phyloP scores from a whole-genome alignment of 2,888 invertebrate species.

The Ecdyonurus torrentis region DNA sequence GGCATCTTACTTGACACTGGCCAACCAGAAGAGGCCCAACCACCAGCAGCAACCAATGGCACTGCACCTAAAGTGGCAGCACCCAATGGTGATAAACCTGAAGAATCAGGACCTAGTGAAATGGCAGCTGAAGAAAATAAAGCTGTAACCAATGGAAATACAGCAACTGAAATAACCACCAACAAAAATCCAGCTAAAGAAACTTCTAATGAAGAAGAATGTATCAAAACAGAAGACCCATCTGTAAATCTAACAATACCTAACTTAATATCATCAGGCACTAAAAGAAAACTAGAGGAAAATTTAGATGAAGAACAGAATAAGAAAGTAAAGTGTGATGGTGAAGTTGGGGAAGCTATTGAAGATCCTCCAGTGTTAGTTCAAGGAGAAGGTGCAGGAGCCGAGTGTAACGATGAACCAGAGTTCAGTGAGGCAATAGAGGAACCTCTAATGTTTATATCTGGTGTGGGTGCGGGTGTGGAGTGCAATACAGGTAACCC shows the following conservation, averaged over 20 bases:
- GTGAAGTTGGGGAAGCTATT: constrained; percentile 45
- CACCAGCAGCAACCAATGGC: constrained; percentile 4
- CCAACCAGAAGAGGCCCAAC: constrained; percentile 1
- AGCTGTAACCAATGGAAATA: constrained; percentile 24
- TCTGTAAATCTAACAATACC: not conserved
- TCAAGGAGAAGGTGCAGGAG: constrained; percentile 50
- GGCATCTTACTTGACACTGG: constrained; percentile 17
- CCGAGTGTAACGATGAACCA: constrained; percentile 38
- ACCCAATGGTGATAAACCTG: not conserved
- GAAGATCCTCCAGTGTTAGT: constrained; percentile 56
- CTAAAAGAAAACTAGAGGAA: not conserved
- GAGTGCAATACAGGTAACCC: constrained; percentile 61
- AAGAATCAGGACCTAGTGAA: not conserved
- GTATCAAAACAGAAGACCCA: not conserved
- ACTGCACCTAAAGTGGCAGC: not conserved
- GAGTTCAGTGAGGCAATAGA: constrained; percentile 49
- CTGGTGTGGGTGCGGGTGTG: constrained; percentile 52
- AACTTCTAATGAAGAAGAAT: no score
- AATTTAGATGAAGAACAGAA: not conserved
- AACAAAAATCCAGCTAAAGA: no score
- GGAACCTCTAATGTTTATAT: constrained; percentile 51
- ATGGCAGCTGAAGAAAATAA: constrained; percentile 21
- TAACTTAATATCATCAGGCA: not conserved
- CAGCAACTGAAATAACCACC: no score
- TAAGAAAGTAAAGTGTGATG: constrained; percentile 13